Base-by-base conservation (phyloP, 2,113 vertebrate species). In the Haemorhous mexicanus region DNA sequence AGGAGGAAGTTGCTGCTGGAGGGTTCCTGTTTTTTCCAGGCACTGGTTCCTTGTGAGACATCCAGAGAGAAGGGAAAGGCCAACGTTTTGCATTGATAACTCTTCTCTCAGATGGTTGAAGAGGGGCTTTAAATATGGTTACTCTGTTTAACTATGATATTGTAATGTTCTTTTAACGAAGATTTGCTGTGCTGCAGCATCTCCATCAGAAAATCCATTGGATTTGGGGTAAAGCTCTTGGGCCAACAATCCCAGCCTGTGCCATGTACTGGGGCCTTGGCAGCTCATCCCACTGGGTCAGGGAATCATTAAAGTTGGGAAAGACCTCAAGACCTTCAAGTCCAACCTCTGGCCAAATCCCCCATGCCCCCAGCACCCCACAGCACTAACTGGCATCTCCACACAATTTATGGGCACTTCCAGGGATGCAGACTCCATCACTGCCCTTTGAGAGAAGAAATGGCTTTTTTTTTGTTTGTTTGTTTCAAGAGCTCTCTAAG, bases 71-170 rank as follows among this genome's bases (percentile, higher is more conserved):
- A 64, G 9, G 35, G 37, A 69, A 85, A 66, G 41, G 12, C 13
- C 52, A 68, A 18, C 0, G 0, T 78, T 37, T 70, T 17, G 6
- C 37, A 28, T 9, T 28, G 13, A 9, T 47, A 59, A 1, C 9
- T 68, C 8, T 52, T 61, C 9, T 53, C 12, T 27, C 76, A 75
- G 78, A 55, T n/a, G 63, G 35, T 52, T 81, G 41, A 67, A 89
- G 24, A 33, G 72, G 43, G 61, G 24, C 23, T 95, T 96, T 94
- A 84, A 87, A 79, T 11, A 61, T 33, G 44, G 59, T 88, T 90
- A 69, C 66, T 95, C 41, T 67, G 75, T 83, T 67, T 92, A 85
- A 94, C 96, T 90, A 76, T 75, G 11, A 66, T 94, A 92, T 91
- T 94, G 73, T 52, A 74, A 78, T 89, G 68, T 69, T 93, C 69